Conservation (phyloP, 2,113 vertebrate genomes). For the Parus major region DNA sequence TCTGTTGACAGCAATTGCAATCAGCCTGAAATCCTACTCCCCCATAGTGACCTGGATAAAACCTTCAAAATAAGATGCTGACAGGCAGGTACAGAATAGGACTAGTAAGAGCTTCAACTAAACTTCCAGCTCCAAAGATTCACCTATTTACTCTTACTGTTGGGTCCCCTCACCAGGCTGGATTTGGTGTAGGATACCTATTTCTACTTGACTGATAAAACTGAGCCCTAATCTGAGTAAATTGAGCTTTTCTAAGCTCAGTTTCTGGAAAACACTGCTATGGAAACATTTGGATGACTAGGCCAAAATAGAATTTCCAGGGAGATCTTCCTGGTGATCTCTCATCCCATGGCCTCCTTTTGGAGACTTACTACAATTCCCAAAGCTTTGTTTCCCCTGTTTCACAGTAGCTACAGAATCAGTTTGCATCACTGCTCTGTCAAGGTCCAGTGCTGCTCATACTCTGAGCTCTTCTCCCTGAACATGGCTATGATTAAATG, state of each 20-base stretch:
- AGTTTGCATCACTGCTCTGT: background rate
- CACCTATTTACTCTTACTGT: background rate
- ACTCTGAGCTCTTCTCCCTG: background rate
- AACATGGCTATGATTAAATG: background rate
- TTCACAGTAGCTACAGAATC: background rate
- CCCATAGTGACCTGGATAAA: background rate
- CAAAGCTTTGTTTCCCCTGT: background rate
- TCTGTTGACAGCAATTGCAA: background rate
- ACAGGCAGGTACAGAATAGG: background rate
- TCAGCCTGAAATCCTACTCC: background rate
- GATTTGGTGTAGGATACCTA: background rate
- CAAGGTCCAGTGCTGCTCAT: background rate
- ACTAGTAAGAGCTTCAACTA: background rate
- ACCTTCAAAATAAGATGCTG: background rate
- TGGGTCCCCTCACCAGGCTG: background rate
- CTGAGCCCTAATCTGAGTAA: background rate
- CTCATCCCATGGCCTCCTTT: background rate
- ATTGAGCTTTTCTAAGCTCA: background rate
- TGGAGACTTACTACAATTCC: background rate
- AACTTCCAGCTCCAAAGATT: background rate
- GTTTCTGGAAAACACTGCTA: background rate
- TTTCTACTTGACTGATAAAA: background rate
- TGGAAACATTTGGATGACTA: background rate
- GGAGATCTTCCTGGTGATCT: background rate
- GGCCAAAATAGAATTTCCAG: background rate